phyloP scores from a whole-genome alignment of 2,797 vertebrate species.

The Sus cebifrons region DNA sequence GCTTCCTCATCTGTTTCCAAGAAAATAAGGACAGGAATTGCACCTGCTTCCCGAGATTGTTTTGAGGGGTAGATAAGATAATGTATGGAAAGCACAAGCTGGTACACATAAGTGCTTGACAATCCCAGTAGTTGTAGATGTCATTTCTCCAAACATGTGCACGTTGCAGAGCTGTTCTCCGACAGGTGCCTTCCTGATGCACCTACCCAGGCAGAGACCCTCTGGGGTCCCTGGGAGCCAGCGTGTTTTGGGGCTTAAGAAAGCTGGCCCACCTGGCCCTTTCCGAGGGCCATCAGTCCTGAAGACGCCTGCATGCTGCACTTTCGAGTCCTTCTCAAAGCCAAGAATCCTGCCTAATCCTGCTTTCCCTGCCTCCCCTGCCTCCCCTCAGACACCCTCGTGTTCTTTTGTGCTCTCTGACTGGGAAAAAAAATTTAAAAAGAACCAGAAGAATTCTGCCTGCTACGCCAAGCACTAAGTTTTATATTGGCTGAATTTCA shows the following conservation, averaged over 20 bases:
- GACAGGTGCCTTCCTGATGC: not conserved
- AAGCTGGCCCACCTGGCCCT: not conserved
- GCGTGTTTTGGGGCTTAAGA: not conserved
- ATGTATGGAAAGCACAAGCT: not conserved
- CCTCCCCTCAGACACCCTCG: too few relatives aligned
- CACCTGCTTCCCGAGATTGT: not conserved
- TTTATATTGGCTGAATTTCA: conserved; percentile 6
- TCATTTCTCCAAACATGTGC: not conserved
- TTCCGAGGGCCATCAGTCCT: too few relatives aligned
- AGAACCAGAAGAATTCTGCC: not conserved
- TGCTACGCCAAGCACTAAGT: not conserved
- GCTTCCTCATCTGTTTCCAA: not conserved
- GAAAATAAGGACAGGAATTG: not conserved
- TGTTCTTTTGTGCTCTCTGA: not conserved
- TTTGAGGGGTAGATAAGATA: not conserved
- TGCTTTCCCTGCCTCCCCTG: not conserved
- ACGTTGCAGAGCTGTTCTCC: not conserved
- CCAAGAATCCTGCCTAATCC: not conserved
- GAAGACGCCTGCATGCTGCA: fast-evolving
- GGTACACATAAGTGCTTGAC: not conserved
- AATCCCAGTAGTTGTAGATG: not conserved
- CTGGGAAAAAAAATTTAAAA: not conserved
- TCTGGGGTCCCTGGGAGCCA: fast-evolving
- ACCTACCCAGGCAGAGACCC: not conserved
- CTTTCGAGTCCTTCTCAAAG: not conserved